Base-by-base conservation (phyloP, 2,888 invertebrate genomes). In the Drosophila trichaetosa region DNA sequence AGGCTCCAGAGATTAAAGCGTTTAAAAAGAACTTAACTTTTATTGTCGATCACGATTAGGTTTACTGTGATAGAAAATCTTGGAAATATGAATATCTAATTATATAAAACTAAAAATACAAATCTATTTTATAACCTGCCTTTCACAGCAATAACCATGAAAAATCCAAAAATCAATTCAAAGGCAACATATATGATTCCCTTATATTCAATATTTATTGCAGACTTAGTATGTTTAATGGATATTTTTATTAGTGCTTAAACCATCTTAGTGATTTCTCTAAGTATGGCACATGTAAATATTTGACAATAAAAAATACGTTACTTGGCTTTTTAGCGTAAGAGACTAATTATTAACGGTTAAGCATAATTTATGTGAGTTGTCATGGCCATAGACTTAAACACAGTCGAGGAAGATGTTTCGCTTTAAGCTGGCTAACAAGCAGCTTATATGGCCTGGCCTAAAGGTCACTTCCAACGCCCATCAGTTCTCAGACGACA, bases 401-500 rank as follows among this genome's bases (percentile, higher is more conserved):
- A 6, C 0, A 5, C 16, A 31, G 42, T 36, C 29, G 24, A 11
- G 8, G n/a, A 49, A 49, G 27, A 40, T 11, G 18, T 40, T 27
- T 36, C 13, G 1, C 34, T 18, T n/a, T 33, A 57, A 67, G 63
- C 63, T 6, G 10, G 48, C 46, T 34, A 29, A 51, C 69, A 73
- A 65, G 52, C 70, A 67, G 64, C 53, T 72, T 52, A 64, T 24
- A 1, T 34, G 34, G 24, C 16, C 38, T 34, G 54, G 18, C 31
- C 33, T 57, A 52, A 72, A 59, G 75, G 69, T 80, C 58, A 64
- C 29, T 51, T 59, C 59, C 49, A 58, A 54, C 42, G 38, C 49
- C 57, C 13, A 27, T 18, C 34, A 52, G 51, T 61, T 79, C 57
- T 57, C 64, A 65, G 54, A 76, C 57, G 79, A 76, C 80, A 84